phyloP scores from a whole-genome alignment of 2,113 vertebrate genomes.

The Genyomyrus donnyi region DNA sequence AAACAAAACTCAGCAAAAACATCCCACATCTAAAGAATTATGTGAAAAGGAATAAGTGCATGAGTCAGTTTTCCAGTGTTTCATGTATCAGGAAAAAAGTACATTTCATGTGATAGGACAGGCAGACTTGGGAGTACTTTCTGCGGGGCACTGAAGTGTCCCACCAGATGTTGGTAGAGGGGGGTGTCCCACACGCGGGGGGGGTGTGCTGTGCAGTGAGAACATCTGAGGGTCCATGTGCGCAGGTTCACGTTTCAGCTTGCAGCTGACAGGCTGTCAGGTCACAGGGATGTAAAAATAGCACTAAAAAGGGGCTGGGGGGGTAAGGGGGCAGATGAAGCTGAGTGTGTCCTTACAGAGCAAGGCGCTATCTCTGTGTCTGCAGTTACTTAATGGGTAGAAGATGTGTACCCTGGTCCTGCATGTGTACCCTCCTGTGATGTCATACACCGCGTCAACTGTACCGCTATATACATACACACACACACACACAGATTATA shows the following conservation, averaged over 20 bases:
- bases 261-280: background rate
- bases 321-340: conserved; percentile 25
- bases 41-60: background rate
- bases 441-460: background rate
- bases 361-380: conserved; percentile 50
- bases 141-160: background rate
- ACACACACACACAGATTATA: background rate
- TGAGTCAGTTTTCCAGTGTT: background rate
- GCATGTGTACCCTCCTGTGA: background rate
- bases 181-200: background rate
- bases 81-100: background rate
- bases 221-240: background rate
- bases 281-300: conserved; percentile 52
- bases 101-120: background rate
- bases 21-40: background rate
- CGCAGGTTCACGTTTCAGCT: background rate
- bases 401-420: background rate
- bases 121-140: background rate
- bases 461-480: background rate
- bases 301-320: conserved; percentile 41
- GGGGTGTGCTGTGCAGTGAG: background rate
- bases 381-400: conserved; percentile 27
- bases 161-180: background rate
- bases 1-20: background rate
- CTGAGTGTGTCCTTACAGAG: conserved; percentile 59